Percentiles rank a stretch among this genome's conserved stretches.
These are phyloP conservation scores for Protonibea diacanthus DNA, from an alignment of 2,797 vertebrate genomes.

Conservation along the genomic window DNA sequence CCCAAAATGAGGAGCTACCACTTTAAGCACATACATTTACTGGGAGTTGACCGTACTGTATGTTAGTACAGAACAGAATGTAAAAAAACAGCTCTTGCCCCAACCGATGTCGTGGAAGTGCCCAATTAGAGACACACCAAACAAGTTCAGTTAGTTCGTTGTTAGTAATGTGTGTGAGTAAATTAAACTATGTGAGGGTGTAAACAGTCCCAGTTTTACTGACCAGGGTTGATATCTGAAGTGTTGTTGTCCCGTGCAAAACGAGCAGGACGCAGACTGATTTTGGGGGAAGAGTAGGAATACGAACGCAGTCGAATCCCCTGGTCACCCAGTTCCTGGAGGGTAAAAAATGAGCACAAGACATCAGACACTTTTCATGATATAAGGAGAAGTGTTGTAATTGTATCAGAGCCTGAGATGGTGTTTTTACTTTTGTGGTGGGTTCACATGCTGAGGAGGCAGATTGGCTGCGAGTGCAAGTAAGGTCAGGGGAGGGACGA, in stretches of 20 bases:
- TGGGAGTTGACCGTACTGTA: conserved; percentile 47
- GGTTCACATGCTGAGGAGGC: conserved; percentile 81
- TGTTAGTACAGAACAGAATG: conserved; percentile 1
- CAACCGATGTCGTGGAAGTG: conserved; percentile 5
- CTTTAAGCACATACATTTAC: neutral
- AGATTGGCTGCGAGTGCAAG: conserved; percentile 85
- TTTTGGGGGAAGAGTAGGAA: conserved; percentile 94
- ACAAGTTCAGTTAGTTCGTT: conserved; percentile 29
- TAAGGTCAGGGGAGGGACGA: conserved; percentile 69
- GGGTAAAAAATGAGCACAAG: neutral
- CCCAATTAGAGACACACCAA: conserved; percentile 32
- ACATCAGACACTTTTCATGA: neutral
- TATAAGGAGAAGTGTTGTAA: neutral
- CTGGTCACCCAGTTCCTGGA: conserved; percentile 83
- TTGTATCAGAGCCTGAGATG: neutral
- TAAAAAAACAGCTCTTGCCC: conserved; percentile 3
- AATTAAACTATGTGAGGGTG: neutral
- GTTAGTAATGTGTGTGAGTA: conserved; percentile 38
- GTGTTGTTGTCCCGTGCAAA: conserved; percentile 79
- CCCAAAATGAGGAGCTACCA: neutral
- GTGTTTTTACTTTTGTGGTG: conserved; percentile 82
- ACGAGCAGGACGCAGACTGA: conserved; percentile 83
- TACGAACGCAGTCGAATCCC: conserved; percentile 94
- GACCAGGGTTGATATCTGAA: conserved; percentile 76
- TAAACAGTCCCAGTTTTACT: conserved; percentile 45